Evolutionary conservation across 2,888 invertebrate species (phyloP).

Genomic region (Catonia carolina): DNA sequence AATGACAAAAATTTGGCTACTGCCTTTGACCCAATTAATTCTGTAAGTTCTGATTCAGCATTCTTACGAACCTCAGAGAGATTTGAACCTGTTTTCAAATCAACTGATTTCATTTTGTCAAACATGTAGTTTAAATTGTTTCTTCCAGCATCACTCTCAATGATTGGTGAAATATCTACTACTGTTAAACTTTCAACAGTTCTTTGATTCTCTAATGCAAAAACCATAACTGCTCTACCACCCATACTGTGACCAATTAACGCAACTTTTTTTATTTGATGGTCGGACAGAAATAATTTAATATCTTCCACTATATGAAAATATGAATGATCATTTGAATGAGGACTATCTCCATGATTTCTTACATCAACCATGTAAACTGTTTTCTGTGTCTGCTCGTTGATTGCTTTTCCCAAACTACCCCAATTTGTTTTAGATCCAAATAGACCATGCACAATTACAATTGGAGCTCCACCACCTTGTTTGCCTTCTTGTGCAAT

Average conservation of each 20-base stretch:
- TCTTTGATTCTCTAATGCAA: slow-evolving; percentile 49
- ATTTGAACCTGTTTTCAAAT: too few relatives aligned
- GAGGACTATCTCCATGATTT: slow-evolving; percentile 93
- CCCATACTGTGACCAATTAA: slow-evolving; percentile 94
- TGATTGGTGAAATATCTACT: slow-evolving; percentile 67
- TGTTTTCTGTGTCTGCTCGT: slow-evolving; percentile 53
- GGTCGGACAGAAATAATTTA: slow-evolving; percentile 50
- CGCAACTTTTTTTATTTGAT: slow-evolving; percentile 56
- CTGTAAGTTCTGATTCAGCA: too few relatives aligned
- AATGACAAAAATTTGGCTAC: slow-evolving; percentile 67
- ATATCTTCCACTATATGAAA: slow-evolving; percentile 68
- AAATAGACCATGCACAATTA: slow-evolving; percentile 43
- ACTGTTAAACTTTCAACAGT: slow-evolving; percentile 57
- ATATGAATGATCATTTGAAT: slow-evolving; percentile 65
- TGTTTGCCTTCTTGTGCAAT: not conserved
- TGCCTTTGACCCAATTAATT: slow-evolving; percentile 5
- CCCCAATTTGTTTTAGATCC: slow-evolving; percentile 85
- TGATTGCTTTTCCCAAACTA: slow-evolving; percentile 63
- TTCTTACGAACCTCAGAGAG: too few relatives aligned
- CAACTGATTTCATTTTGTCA: too few relatives aligned
- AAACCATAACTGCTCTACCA: slow-evolving; percentile 74
- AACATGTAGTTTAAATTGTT: too few relatives aligned
- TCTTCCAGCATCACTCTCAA: too few relatives aligned
- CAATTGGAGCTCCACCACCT: slow-evolving; percentile 26
- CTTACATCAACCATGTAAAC: slow-evolving; percentile 79